These are phyloP conservation scores for Bursaphelenchus okinawaensis DNA, from an alignment of 2,888 invertebrate species.

Conservation along the genomic window DNA sequence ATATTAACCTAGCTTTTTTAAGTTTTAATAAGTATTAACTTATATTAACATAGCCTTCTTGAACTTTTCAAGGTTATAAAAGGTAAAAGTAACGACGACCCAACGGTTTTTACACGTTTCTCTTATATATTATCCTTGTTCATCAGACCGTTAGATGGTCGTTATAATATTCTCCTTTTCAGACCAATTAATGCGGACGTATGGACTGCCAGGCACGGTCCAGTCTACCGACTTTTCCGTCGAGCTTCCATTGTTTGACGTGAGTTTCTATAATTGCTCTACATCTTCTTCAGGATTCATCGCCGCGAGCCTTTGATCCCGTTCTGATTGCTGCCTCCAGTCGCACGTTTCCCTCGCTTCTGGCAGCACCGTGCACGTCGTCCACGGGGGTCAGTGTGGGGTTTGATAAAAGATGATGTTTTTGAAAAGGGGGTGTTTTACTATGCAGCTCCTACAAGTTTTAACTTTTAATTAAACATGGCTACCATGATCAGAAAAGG, in stretches of 20 bases:
- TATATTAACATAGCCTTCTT: no score
- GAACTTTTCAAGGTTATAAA: no score
- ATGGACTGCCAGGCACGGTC: not conserved
- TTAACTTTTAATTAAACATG: no score
- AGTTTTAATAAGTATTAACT: no score
- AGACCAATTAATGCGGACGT: not conserved
- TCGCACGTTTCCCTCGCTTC: not conserved
- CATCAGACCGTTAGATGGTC: not conserved
- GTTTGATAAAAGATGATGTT: no score
- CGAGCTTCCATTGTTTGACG: not conserved
- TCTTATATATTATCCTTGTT: not conserved
- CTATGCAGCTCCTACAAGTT: no score
- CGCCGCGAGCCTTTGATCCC: conserved; percentile 6
- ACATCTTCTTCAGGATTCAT: not conserved
- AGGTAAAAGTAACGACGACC: no score
- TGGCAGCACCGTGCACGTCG: not conserved
- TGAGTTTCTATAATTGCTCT: not conserved
- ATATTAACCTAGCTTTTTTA: no score
- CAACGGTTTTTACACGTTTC: no score
- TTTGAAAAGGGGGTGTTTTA: no score
- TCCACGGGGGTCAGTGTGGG: not conserved
- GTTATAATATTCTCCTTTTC: not conserved
- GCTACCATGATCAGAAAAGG: no score
- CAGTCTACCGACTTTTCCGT: not conserved
- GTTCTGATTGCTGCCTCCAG: conserved; percentile 12